phyloP scores from a whole-genome alignment of 2,113 vertebrate genomes.

The Ardeotis arabs region DNA sequence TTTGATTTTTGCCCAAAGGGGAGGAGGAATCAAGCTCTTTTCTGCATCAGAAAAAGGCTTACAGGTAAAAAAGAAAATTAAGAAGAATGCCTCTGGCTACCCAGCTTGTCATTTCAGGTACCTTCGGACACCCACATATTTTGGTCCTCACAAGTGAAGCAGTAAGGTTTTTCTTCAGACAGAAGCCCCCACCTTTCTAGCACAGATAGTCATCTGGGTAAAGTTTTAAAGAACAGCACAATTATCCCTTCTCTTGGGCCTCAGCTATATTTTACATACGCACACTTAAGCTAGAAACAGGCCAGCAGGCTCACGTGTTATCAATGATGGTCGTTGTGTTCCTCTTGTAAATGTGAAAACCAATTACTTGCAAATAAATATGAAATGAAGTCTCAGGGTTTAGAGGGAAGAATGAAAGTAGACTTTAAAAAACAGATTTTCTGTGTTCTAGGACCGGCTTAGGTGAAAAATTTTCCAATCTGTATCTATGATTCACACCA shows the following conservation, averaged over 20 bases:
- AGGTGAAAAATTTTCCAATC: not conserved
- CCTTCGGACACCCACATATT: not conserved
- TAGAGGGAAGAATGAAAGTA: not conserved
- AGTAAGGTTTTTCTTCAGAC: not conserved
- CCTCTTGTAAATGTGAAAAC: not conserved
- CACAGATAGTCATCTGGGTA: not conserved
- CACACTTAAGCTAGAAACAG: not conserved
- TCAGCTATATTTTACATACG: not conserved
- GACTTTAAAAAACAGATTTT: not conserved
- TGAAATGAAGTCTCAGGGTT: not conserved
- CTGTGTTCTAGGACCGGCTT: not conserved
- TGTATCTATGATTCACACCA: not conserved
- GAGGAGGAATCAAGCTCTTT: not conserved
- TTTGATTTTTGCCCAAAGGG: constrained; percentile 52
- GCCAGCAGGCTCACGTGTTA: not conserved
- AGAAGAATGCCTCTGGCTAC: not conserved
- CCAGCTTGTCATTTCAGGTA: not conserved
- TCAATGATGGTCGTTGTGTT: not conserved
- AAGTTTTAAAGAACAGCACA: not conserved
- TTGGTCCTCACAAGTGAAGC: not conserved
- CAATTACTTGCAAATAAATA: not conserved
- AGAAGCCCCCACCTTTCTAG: not conserved
- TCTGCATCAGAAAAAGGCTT: not conserved
- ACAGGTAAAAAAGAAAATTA: not conserved
- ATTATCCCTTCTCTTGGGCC: not conserved